Base-by-base conservation (phyloP, 2,888 invertebrate species). In the Dynastes tityus region DNA sequence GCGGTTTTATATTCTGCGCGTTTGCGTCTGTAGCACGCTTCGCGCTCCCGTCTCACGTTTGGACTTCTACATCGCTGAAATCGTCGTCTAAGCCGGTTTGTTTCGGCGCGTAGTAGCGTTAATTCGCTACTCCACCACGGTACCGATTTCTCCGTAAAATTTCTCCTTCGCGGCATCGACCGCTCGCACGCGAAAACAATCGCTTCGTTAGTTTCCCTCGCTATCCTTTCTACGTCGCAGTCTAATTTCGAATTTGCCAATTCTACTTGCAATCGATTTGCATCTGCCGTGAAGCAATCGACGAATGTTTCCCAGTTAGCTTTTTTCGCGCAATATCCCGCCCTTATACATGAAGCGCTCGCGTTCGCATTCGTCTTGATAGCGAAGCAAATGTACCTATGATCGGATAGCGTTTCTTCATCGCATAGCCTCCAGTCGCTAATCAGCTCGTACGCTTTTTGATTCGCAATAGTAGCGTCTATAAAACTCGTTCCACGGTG, bases 51-150 rank as follows among this genome's bases (percentile, higher is more conserved):
- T 16, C 68, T 74, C 16, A 22, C 22, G 0, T 51, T 53, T n/a
- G 2, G 37, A 6, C 49, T 6, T 1, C 29, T 49, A 2, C 51
- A n/a, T 37, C 68, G 53, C 32, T 77, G 76, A 40, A 29, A 78
- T 0, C 27, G 16, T n/a, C 76, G 22, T 9, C 79, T 65, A 8
- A 71, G 63, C 8, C 58, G n/a, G 22, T 74, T 68, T 0, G 53
- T 49, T 8, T 76, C 67, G 11, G n/a, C 13, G 9, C 78, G 55
- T 27, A 53, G 2, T 0, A 1, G 29, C 6, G 80, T 79, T 1
- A 81, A 16, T 16, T 16, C 16, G 40, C 37, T 81, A 49, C 16
- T 79, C 78, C 81, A 80, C 80, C 80, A 81, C 0, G 81, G 80
- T 4, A 81, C 80, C 29, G 55, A 77, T 1, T 76, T 75, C 2